phyloP scores from a whole-genome alignment of 2,888 invertebrate species.

The Temnothorax rugatulus region DNA sequence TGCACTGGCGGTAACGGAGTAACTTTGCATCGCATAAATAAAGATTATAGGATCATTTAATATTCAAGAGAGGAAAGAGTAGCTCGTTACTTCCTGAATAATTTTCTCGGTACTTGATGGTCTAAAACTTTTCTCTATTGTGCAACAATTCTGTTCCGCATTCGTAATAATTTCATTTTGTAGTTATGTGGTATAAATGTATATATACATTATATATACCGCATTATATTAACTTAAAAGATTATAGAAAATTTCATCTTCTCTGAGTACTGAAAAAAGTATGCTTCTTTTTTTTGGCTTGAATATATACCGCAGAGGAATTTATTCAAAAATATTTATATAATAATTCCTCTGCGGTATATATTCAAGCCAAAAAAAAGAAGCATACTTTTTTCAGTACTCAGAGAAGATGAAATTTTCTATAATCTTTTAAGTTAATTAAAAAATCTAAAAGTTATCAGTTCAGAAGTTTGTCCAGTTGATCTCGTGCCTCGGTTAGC shows the following conservation, averaged over 20 bases:
- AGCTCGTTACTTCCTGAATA: conserved; percentile 25
- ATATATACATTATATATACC: not conserved
- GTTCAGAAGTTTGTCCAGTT: not conserved
- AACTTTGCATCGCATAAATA: conserved; percentile 38
- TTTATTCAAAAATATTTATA: no score
- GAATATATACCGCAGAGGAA: not conserved
- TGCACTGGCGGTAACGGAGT: conserved; percentile 7
- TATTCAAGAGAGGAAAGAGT: conserved; percentile 11
- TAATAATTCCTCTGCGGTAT: not conserved
- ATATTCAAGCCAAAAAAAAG: not conserved
- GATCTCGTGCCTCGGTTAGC: not conserved
- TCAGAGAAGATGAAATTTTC: not conserved
- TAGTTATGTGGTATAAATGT: not conserved
- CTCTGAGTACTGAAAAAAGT: not conserved
- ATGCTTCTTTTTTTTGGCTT: not conserved
- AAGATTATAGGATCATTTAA: conserved; percentile 31
- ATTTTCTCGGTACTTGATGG: not conserved
- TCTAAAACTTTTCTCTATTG: not conserved
- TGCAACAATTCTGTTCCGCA: not conserved
- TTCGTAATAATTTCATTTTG: conserved; percentile 20
- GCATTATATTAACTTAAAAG: conserved; percentile 11
- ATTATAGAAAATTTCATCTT: not conserved
- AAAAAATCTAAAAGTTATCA: not conserved
- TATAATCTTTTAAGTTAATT: conserved; percentile 9
- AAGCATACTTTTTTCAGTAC: not conserved